Conservation (phyloP, 2,888 invertebrate genomes). For the Epiblema foenella region DNA sequence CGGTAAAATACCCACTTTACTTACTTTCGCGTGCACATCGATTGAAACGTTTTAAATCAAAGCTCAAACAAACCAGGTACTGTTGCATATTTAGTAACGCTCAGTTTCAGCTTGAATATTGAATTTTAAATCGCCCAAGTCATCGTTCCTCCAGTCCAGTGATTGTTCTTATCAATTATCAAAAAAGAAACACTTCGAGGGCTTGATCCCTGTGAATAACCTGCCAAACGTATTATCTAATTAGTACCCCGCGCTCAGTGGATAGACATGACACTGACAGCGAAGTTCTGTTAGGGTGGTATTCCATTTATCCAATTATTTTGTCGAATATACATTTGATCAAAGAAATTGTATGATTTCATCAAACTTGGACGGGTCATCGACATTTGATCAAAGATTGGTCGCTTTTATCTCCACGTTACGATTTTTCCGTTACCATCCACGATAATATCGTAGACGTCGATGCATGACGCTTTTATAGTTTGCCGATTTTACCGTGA, state of each 20-base stretch:
- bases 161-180: neutral
- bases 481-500: no score
- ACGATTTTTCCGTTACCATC: no score
- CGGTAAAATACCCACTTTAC: constrained; percentile 27
- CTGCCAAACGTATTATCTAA: neutral
- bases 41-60: constrained; percentile 36
- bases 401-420: no score
- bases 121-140: constrained; percentile 3
- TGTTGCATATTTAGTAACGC: constrained; percentile 32
- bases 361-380: no score
- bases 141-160: neutral
- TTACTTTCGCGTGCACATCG: constrained; percentile 26
- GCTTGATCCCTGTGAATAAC: neutral
- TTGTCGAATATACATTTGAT: no score
- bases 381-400: no score
- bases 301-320: no score
- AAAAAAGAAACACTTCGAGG: neutral
- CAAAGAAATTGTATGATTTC: no score
- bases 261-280: neutral
- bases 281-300: no score
- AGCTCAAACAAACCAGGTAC: constrained; percentile 20
- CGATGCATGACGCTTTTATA: no score
- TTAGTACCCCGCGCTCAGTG: neutral
- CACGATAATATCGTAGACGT: no score
- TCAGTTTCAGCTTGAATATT: constrained; percentile 24